Base-by-base conservation (phyloP, 2,113 vertebrate species). In the Scophthalmus maximus region DNA sequence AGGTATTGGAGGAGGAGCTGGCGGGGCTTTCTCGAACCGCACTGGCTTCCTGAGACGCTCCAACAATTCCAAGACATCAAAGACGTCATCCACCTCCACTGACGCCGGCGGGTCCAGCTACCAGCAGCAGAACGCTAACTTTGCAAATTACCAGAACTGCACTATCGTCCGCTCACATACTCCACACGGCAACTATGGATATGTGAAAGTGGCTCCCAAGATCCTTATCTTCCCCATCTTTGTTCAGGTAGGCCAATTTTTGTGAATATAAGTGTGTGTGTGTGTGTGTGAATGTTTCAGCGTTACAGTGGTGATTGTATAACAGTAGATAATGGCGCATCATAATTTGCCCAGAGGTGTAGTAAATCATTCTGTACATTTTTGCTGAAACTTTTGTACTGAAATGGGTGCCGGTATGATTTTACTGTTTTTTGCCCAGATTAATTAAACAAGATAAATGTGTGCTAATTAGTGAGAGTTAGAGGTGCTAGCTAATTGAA, bases 201-300 rank as follows among this genome's bases (percentile, higher is more conserved):
- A 97, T 0, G 95, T 97, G 59, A 96, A 96, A 1, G 92, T 95
- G 88, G 94, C 95, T 1, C 96, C 97, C 72, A 98, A 97, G 50
- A 95, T 97, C 74, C 94, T 98, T 53, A 96, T 98, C 65, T 98
- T 98, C 87, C 97, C 97, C 0, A 92, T 98, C 71, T 98, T 97
- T 12, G 97, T 98, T 40, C 97, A 98, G 95, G 97, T 97, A 58
- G 52, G 68, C 8, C 12, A 11, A 1, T 50, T 10, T 32, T 2
- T 29, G 10, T 57, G 14, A 9, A 14, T 30, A 10, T 30, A 8
- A 50, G 29, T 27, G 5, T 71, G 9, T 38, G 14, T 46, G 4
- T 5, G 0, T 17, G 8, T 26, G 8, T n/a, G 44, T 53, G 15
- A 18, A 1, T 49, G 46, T 9, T n/a, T n/a, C n/a, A n/a, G n/a